These are phyloP conservation scores for Sternarchorhynchus goeldii DNA, from an alignment of 2,797 vertebrate species.

Conservation along the genomic window DNA sequence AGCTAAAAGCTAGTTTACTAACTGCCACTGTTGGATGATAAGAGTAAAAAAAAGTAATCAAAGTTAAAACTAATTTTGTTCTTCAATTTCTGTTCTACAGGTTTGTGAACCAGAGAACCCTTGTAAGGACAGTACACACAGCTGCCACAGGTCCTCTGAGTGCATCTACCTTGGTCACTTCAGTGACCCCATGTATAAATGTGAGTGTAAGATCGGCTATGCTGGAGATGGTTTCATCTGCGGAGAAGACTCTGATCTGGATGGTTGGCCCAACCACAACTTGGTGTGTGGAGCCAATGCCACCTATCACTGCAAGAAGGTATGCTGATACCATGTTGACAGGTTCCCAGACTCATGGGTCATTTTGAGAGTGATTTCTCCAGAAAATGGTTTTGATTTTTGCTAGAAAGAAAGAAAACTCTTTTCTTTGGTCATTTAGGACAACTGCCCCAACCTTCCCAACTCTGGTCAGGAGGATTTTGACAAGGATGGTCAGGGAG, in stretches of 20 bases:
- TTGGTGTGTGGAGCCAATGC: constrained; percentile 91
- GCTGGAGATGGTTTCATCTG: constrained; percentile 95
- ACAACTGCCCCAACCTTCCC: constrained; percentile 94
- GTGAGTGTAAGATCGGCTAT: constrained; percentile 93
- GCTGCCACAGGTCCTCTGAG: constrained; percentile 88
- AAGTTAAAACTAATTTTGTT: neutral
- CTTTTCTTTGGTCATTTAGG: constrained; percentile 68
- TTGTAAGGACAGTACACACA: constrained; percentile 92
- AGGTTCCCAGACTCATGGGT: neutral
- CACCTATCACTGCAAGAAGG: constrained; percentile 93
- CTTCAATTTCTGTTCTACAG: constrained; percentile 65
- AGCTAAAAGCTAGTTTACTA: neutral
- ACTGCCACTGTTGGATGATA: neutral
- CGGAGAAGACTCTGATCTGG: constrained; percentile 95
- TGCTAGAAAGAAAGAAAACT: neutral
- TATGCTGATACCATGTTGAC: constrained; percentile 58
- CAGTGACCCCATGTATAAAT: constrained; percentile 97
- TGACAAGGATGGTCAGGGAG: constrained; percentile 93
- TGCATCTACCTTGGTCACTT: constrained; percentile 96
- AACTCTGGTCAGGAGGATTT: constrained; percentile 99
- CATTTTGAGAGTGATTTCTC: neutral
- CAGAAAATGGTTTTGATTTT: neutral
- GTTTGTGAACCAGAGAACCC: constrained; percentile 96
- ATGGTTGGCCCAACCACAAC: constrained; percentile 98
- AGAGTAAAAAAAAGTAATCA: too few relatives aligned